phyloP scores from a whole-genome alignment of 2,888 invertebrate species.

The Neoaliturus tenellus region DNA sequence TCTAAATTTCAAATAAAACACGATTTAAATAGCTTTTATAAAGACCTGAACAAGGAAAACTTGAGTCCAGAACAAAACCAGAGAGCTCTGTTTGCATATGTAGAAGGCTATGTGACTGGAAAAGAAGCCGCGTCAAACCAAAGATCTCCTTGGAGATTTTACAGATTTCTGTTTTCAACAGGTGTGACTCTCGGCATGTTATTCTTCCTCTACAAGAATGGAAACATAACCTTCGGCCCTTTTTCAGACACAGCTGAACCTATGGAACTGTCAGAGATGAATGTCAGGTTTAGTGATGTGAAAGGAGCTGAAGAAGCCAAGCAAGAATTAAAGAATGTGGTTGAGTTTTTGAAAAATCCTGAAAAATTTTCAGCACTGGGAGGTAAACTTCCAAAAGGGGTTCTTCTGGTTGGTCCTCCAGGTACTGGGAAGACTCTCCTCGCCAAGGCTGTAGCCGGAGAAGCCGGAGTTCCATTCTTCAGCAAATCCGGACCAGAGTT shows the following conservation, averaged over 20 bases:
- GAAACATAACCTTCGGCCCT: background rate
- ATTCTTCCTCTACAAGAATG: background rate
- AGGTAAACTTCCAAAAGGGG: constrained; percentile 94
- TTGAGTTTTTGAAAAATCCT: constrained; percentile 95
- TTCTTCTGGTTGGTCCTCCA: constrained; percentile 70
- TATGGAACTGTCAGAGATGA: background rate
- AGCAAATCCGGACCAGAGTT: constrained; percentile 69
- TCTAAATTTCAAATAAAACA: background rate
- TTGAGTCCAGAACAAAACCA: constrained; percentile 12
- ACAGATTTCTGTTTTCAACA: background rate
- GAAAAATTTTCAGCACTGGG: constrained; percentile 94
- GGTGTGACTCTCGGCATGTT: background rate
- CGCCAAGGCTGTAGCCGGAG: constrained; percentile 80
- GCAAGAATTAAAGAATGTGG: constrained; percentile 96
- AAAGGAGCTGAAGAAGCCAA: constrained; percentile 89
- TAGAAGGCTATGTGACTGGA: background rate
- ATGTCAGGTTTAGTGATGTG: constrained; percentile 17
- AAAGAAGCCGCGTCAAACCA: background rate
- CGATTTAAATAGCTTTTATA: background rate
- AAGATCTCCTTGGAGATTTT: background rate
- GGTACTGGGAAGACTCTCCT: constrained; percentile 80
- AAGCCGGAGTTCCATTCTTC: constrained; percentile 79
- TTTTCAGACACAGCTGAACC: background rate
- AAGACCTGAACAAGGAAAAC: background rate
- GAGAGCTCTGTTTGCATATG: background rate